Percentiles rank a stretch among this genome's conserved stretches.
Conservation (phyloP, 2,113 vertebrate species). For the Arothron firmamentum region DNA sequence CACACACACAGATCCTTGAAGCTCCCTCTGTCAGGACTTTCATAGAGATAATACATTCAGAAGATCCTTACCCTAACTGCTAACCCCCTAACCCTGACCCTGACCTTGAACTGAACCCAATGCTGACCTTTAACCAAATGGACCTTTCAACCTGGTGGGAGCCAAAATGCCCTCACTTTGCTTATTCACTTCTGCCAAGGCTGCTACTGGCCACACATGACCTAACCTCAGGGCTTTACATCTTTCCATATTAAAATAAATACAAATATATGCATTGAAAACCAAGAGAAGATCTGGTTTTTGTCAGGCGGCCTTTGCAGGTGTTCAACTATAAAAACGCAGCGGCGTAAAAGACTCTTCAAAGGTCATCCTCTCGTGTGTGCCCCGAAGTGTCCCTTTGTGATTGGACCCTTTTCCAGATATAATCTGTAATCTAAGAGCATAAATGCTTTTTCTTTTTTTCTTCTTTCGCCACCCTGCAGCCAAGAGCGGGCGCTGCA, state of each 20-base stretch:
- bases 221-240: too few relatives aligned
- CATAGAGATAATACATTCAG: too few relatives aligned
- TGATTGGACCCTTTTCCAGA: constrained; percentile 24
- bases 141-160: neutral
- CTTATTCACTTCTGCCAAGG: too few relatives aligned
- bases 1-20: neutral
- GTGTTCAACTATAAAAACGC: constrained; percentile 1
- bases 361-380: constrained; percentile 12
- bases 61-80: too few relatives aligned
- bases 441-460: constrained; percentile 41
- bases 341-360: neutral
- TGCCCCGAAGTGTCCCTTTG: constrained; percentile 17
- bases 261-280: neutral
- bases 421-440: constrained; percentile 46
- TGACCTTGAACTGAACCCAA: neutral
- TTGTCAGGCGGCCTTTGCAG: neutral
- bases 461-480: constrained; percentile 24
- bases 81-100: too few relatives aligned
- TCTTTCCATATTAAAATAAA: too few relatives aligned
- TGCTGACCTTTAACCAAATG: neutral
- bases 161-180: too few relatives aligned
- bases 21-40: too few relatives aligned
- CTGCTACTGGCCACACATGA: too few relatives aligned
- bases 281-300: neutral
- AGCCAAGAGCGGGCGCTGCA: constrained; percentile 26